These are phyloP conservation scores for Sebastiscus tertius DNA, from an alignment of 2,797 vertebrate species.

Conservation along the genomic window DNA sequence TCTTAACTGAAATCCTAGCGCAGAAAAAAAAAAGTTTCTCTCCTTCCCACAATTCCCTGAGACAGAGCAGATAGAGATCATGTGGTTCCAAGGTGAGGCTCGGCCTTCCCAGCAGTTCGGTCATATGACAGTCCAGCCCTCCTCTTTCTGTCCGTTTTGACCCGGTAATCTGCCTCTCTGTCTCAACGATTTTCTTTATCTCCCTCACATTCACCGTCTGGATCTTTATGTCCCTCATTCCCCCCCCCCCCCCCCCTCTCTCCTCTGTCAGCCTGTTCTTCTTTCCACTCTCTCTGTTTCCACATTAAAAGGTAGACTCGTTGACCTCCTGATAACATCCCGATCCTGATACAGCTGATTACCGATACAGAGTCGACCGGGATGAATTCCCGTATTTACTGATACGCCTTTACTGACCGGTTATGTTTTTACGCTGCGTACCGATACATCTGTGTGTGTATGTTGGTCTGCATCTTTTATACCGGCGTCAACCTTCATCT, in stretches of 20 bases:
- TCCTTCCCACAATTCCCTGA: conserved; percentile 29
- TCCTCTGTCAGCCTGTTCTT: background rate
- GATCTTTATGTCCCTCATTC: conserved; percentile 24
- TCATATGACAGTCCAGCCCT: conserved; percentile 52
- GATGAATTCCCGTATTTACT: conserved; percentile 10
- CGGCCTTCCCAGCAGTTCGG: conserved; percentile 35
- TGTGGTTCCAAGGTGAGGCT: conserved; percentile 59
- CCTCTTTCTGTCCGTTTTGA: conserved; percentile 27
- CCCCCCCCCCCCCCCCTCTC: background rate
- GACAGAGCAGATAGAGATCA: conserved; percentile 46
- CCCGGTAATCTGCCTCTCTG: conserved; percentile 55
- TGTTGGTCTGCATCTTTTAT: background rate
- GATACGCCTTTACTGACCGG: background rate
- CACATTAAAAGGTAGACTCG: conserved; percentile 21
- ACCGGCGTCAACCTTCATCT: background rate
- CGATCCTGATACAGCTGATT: conserved; percentile 8
- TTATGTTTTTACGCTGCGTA: background rate
- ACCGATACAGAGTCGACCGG: conserved; percentile 6
- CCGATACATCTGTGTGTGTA: background rate
- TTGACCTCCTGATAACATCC: conserved; percentile 41
- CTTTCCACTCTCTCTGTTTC: conserved; percentile 3
- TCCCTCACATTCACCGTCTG: conserved; percentile 38
- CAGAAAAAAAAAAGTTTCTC: background rate
- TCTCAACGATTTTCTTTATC: conserved; percentile 66
- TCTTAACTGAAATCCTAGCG: background rate